phyloP scores from a whole-genome alignment of 2,797 vertebrate species.

The Centroberyx gerrardi region DNA sequence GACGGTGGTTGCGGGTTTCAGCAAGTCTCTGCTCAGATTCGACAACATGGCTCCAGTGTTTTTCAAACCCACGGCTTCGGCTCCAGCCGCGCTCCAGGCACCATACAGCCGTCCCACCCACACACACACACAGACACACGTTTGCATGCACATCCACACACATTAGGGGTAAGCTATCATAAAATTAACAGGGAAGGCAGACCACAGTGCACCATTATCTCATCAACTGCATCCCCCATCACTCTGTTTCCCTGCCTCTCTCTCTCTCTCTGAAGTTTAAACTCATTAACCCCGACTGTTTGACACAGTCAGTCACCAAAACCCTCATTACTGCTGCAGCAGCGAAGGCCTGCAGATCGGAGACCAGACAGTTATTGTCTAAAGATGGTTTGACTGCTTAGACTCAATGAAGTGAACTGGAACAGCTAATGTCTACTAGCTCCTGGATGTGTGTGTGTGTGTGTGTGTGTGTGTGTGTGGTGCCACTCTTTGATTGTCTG shows the following conservation, averaged over 20 bases:
- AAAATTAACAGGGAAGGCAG: conserved; percentile 49
- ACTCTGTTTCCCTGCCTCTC: conserved; percentile 18
- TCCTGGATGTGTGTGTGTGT: conserved; percentile 11
- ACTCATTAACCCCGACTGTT: conserved; percentile 64
- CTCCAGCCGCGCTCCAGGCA: background rate
- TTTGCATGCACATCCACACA: background rate
- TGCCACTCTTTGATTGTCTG: conserved; percentile 67
- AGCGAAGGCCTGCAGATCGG: conserved; percentile 20
- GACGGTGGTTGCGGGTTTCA: too few species aligned
- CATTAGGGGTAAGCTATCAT: conserved; percentile 1
- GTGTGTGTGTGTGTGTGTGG: conserved; percentile 30
- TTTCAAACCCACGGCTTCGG: background rate
- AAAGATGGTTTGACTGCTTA: background rate
- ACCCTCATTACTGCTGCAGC: conserved; percentile 49
- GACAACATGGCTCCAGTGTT: background rate
- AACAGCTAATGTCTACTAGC: conserved; percentile 9
- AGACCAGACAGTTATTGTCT: conserved; percentile 9
- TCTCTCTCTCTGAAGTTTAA: conserved; percentile 31
- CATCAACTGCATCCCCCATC: conserved; percentile 28
- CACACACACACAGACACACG: background rate
- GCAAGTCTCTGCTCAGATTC: too few species aligned
- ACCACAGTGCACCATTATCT: conserved; percentile 60
- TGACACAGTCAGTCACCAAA: conserved; percentile 21
- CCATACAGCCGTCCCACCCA: background rate
- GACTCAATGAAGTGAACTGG: conserved; percentile 31